Base-by-base conservation (phyloP, 2,113 vertebrate genomes). In the Hymenochirus boettgeri region DNA sequence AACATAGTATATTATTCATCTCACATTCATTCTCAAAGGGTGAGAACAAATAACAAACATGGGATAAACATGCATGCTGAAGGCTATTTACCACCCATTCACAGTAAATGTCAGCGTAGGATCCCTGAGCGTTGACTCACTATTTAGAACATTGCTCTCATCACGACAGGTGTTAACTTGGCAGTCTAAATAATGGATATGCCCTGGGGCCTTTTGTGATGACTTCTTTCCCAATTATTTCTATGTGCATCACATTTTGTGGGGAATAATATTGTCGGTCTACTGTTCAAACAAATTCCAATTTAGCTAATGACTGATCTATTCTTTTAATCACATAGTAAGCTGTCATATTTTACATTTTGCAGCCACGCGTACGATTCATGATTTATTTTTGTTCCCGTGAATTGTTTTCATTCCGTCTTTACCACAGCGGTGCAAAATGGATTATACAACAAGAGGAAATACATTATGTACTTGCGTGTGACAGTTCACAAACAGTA, bases 121-220 rank as follows among this genome's bases (percentile, higher is more conserved):
- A 45, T 45, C 37, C 21, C 23, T 15, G 19, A 1, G 26, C 24
- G 9, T 18, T 65, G 62, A 56, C 45, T 65, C 53, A 56, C 18
- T 57, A 48, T 39, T 48, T 63, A 26, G 42, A 48, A 27, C 19
- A 23, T 57, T 45, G 18, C 53, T 33, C 53, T 57, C 62, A 57
- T n/a, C 37, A 46, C 62, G 57, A 65, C 62, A 65, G 62, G 42
- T 65, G 62, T 65, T 47, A 47, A 57, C 54, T 48, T 55, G 19
- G 25, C 27, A 33, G 12, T 54, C 55, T 64, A 26, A 64, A 65
- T 57, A 47, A 65, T 65, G 53, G 2, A 57, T 65, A 57, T 48
- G 45, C 62, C 24, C 19, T 21, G 35, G 53, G 53, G 62, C n/a
- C 18, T 35, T 19, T 18, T 22, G n/a, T 21, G 26, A 35, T 35